Percentiles rank a stretch among this genome's conserved stretches.
phyloP scores from a whole-genome alignment of 1,140 invertebrate species.

The Phymorhynchus buccinoides region DNA sequence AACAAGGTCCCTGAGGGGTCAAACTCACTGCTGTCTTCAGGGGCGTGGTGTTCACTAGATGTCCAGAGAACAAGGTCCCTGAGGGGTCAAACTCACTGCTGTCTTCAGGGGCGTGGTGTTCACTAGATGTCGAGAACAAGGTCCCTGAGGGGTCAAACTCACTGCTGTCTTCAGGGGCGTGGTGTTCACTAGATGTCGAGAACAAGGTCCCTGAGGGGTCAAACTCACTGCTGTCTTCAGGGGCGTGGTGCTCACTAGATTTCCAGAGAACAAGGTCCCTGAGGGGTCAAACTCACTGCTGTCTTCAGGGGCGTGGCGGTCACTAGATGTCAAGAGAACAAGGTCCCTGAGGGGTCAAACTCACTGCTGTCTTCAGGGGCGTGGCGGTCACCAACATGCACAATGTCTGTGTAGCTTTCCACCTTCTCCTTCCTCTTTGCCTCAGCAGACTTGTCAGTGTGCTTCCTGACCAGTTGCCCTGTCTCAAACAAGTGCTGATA shows the following conservation, averaged over 20 bases:
- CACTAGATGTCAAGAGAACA: constrained; percentile 25
- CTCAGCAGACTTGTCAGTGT: too few relatives aligned
- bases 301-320: not conserved
- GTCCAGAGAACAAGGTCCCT: constrained; percentile 28
- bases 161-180: too few relatives aligned
- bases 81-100: not conserved
- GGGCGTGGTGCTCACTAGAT: too few relatives aligned
- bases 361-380: not conserved
- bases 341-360: constrained; percentile 23
- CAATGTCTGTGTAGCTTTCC: not conserved
- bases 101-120: not conserved
- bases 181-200: too few relatives aligned
- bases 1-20: too few relatives aligned
- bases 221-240: too few relatives aligned
- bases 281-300: not conserved
- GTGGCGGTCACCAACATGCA: not conserved
- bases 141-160: constrained; percentile 11
- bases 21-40: too few relatives aligned
- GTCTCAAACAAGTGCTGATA: constrained; percentile 41
- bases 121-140: constrained; percentile 32
- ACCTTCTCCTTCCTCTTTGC: not conserved
- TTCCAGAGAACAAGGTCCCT: constrained; percentile 28
- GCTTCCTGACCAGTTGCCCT: constrained; percentile 34
- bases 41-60: too few relatives aligned
- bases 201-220: too few relatives aligned